phyloP scores from a whole-genome alignment of 2,797 vertebrate genomes.

The Zenarchopterus dispar region DNA sequence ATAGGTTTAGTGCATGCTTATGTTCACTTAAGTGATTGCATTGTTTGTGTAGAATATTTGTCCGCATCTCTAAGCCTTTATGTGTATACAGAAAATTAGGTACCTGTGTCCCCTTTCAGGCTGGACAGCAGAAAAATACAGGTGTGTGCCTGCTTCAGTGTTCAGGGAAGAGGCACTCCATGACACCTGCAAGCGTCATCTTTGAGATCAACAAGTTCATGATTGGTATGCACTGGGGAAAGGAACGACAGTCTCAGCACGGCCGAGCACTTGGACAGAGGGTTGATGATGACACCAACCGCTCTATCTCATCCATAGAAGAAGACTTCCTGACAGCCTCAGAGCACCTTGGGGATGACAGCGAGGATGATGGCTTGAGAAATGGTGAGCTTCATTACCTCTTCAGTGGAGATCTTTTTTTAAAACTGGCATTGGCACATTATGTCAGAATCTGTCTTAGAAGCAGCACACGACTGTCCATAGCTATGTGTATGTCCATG shows the following conservation, averaged over 20 bases:
- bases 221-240: conserved; percentile 91
- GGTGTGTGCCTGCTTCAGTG: conserved; percentile 93
- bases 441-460: too few relatives aligned
- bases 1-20: too few relatives aligned
- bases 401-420: not conserved
- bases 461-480: too few relatives aligned
- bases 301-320: conserved; percentile 95
- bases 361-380: conserved; percentile 87
- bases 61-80: not conserved
- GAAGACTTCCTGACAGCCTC: conserved; percentile 97
- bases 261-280: conserved; percentile 76
- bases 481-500: too few relatives aligned
- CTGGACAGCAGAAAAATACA: conserved; percentile 80
- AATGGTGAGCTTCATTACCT: conserved; percentile 80
- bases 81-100: conserved; percentile 2
- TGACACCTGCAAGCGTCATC: conserved; percentile 85
- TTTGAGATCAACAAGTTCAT: conserved; percentile 97
- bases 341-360: conserved; percentile 94
- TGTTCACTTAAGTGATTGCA: not conserved
- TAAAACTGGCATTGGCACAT: too few relatives aligned
- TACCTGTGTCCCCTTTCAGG: conserved; percentile 57
- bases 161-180: conserved; percentile 79
- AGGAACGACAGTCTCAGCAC: conserved; percentile 84
- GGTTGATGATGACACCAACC: conserved; percentile 93
- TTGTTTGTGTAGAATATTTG: not conserved